These are phyloP conservation scores for Pimpla rufipes DNA, from an alignment of 2,888 invertebrate genomes.

Conservation along the genomic window DNA sequence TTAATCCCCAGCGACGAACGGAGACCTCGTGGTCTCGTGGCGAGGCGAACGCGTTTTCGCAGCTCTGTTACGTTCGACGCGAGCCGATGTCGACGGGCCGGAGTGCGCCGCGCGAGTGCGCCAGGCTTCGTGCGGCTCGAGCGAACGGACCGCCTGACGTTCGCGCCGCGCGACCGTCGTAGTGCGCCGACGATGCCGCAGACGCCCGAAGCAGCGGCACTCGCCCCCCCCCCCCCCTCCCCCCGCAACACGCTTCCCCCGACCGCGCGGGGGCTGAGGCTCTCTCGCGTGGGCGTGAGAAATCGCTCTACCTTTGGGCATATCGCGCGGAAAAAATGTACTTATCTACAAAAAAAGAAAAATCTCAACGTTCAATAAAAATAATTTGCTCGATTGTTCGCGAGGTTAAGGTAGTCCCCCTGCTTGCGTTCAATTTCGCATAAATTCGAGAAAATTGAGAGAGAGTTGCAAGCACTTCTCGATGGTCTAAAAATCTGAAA, in stretches of 20 bases:
- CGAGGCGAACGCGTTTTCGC: slow-evolving; percentile 24
- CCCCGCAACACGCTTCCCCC: slow-evolving; percentile 54
- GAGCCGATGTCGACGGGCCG: slow-evolving; percentile 81
- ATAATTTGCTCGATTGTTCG: too few relatives aligned
- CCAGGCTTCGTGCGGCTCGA: slow-evolving; percentile 64
- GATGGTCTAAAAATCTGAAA: too few relatives aligned
- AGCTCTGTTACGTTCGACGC: slow-evolving; percentile 38
- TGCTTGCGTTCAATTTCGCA: too few relatives aligned
- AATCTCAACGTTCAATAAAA: too few relatives aligned
- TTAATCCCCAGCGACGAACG: slow-evolving; percentile 15
- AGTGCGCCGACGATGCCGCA: slow-evolving; percentile 69
- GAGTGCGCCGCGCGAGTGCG: slow-evolving; percentile 84
- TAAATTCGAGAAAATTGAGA: too few relatives aligned
- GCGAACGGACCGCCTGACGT: slow-evolving; percentile 45
- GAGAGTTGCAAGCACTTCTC: too few relatives aligned
- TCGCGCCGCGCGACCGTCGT: slow-evolving; percentile 51
- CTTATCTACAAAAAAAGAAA: neutral
- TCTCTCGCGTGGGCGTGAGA: slow-evolving; percentile 29
- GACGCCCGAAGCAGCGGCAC: slow-evolving; percentile 57
- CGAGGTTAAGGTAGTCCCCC: too few relatives aligned
- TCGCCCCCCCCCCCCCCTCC: slow-evolving; percentile 42
- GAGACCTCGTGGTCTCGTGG: slow-evolving; percentile 63
- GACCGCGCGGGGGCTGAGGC: slow-evolving; percentile 53
- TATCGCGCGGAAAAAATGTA: neutral
- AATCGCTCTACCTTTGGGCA: slow-evolving; percentile 24